phyloP scores from a whole-genome alignment of 2,888 invertebrate genomes.

The Platycnemis pennipes region DNA sequence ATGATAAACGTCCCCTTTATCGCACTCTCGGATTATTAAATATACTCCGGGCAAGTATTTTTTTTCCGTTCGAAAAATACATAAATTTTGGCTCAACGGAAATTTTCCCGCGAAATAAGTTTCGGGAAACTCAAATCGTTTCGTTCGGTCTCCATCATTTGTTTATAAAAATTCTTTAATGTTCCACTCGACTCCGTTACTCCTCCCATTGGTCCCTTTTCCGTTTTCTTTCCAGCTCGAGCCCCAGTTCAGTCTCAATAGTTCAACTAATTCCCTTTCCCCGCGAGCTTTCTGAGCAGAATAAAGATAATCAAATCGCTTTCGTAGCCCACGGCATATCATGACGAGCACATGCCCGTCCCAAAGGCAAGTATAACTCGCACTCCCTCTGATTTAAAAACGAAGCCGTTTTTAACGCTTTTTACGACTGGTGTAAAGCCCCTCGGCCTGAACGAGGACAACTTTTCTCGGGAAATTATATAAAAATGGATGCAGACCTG shows the following conservation, averaged over 20 bases:
- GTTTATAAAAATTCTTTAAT: background rate
- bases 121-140: background rate
- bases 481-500: background rate
- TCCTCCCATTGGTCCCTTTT: background rate
- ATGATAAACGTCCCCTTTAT: no score
- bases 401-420: constrained; percentile 1
- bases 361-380: background rate
- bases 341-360: background rate
- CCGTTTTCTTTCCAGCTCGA: background rate
- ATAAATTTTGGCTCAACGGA: no score
- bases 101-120: background rate
- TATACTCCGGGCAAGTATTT: no score
- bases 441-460: background rate
- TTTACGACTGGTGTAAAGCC: background rate
- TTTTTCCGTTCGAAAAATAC: no score
- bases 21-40: no score
- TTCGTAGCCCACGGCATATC: background rate
- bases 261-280: background rate
- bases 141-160: background rate
- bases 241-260: background rate
- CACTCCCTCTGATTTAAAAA: background rate
- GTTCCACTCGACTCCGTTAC: background rate
- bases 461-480: background rate
- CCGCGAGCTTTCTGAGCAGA: background rate
- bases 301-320: background rate